These are phyloP conservation scores for Amphilophus citrinellus DNA, from an alignment of 2,113 vertebrate species.

Conservation along the genomic window DNA sequence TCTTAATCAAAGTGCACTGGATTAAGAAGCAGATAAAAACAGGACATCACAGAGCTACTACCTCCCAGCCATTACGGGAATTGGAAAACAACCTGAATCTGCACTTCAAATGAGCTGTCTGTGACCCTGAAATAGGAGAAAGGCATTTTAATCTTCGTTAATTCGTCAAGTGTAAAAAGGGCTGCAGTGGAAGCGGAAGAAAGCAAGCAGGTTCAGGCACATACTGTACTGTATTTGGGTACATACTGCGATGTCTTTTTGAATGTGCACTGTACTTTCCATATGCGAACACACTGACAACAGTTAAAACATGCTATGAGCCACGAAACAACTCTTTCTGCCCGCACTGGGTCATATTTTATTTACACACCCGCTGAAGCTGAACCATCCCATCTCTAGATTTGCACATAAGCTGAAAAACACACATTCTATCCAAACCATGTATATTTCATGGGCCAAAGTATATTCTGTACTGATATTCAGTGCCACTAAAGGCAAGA, in stretches of 20 bases:
- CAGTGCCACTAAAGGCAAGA: background rate
- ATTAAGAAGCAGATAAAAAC: slow-evolving; percentile 69
- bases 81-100: slow-evolving; percentile 73
- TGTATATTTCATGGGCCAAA: slow-evolving; percentile 53
- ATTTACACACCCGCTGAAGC: slow-evolving; percentile 68
- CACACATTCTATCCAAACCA: slow-evolving; percentile 59
- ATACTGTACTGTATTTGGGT: background rate
- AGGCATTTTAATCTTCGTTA: slow-evolving; percentile 72
- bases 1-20: slow-evolving; percentile 79
- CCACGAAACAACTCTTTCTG: slow-evolving; percentile 42
- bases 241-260: background rate
- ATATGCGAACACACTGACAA: background rate
- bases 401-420: slow-evolving; percentile 59
- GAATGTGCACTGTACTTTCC: background rate
- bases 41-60: slow-evolving; percentile 71
- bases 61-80: slow-evolving; percentile 62
- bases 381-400: slow-evolving; percentile 62
- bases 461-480: slow-evolving; percentile 12
- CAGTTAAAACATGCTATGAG: slow-evolving; percentile 28
- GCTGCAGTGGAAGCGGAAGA: slow-evolving; percentile 36
- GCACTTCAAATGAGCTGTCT: slow-evolving; percentile 68
- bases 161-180: slow-evolving; percentile 51
- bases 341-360: slow-evolving; percentile 68
- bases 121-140: slow-evolving; percentile 72
- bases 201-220: slow-evolving; percentile 28